These are phyloP conservation scores for Acrocephalus scirpaceus DNA, from an alignment of 2,797 vertebrate genomes.

Conservation along the genomic window DNA sequence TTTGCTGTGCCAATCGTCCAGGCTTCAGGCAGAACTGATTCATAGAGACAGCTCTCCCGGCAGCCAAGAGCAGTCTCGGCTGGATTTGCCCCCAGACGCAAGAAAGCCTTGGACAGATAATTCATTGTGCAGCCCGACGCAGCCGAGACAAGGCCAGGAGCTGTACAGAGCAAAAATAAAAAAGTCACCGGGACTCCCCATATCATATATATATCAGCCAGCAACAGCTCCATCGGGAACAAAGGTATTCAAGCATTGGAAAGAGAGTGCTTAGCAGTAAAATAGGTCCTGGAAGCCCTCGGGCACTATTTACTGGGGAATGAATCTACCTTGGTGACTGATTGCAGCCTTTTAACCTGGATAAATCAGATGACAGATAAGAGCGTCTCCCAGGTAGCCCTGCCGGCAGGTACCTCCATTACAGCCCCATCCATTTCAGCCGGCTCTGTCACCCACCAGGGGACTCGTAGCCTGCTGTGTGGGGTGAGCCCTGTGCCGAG, in stretches of 20 bases:
- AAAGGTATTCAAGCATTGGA: constrained; percentile 73
- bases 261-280: constrained; percentile 74
- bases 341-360: constrained; percentile 73
- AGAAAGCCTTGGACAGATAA: constrained; percentile 75
- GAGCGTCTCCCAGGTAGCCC: constrained; percentile 55
- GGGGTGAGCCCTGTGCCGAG: neutral
- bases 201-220: constrained; percentile 71
- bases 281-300: constrained; percentile 70
- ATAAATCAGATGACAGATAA: constrained; percentile 73
- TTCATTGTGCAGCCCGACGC: neutral
- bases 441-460: neutral
- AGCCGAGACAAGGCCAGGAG: constrained; percentile 42
- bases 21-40: neutral
- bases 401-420: constrained; percentile 37
- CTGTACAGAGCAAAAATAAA: constrained; percentile 63
- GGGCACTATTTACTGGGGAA: constrained; percentile 68
- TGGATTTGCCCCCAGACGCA: constrained; percentile 43
- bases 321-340: constrained; percentile 71
- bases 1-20: rapidly evolving
- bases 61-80: neutral
- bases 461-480: neutral
- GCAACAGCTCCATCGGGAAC: constrained; percentile 64
- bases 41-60: neutral
- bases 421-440: constrained; percentile 50
- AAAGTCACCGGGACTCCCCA: constrained; percentile 57